Percentiles rank a stretch among this genome's conserved stretches.
Conservation (phyloP, 37 sponge, comb jelly and placozoan genomes). For the Agelas oroides region DNA sequence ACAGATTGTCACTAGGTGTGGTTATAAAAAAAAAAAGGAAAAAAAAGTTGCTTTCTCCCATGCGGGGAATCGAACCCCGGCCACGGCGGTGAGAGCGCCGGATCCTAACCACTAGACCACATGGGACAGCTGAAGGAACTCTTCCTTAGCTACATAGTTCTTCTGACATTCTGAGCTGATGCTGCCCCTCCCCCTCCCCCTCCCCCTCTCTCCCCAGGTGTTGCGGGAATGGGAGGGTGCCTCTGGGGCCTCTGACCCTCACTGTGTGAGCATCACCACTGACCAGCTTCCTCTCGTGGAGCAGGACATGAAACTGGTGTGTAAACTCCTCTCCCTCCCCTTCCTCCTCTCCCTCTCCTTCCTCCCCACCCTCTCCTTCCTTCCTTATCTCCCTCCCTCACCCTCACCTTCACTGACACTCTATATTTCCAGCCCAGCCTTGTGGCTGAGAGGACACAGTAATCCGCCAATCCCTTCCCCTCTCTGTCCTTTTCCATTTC, state of each 20-base stretch:
- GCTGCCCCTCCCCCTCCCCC: too few relatives aligned
- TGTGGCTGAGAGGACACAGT: too few relatives aligned
- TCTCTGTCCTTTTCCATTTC: too few relatives aligned
- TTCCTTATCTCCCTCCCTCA: too few relatives aligned
- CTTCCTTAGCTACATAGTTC: too few relatives aligned
- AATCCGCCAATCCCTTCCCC: too few relatives aligned
- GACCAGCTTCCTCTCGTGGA: not conserved
- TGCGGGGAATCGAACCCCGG: slow-evolving; percentile 77
- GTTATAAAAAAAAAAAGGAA: not conserved
- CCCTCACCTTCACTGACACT: too few relatives aligned
- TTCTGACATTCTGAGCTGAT: too few relatives aligned
- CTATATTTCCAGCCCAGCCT: too few relatives aligned
- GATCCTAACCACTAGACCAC: slow-evolving; percentile 80
- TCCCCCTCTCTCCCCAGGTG: not conserved
- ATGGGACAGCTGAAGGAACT: slow-evolving; percentile 46
- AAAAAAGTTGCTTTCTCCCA: slow-evolving; percentile 33
- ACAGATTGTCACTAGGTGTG: too few relatives aligned
- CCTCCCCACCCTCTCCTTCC: too few relatives aligned
- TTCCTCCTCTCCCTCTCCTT: not conserved
- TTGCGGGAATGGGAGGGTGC: not conserved
- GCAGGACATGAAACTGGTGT: not conserved
- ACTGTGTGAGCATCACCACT: not conserved
- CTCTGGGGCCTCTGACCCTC: not conserved
- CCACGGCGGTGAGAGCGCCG: slow-evolving; percentile 75
- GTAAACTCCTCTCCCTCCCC: not conserved